A percentile compares a stretch with the other conserved stretches of the same genome.
Conservation (phyloP, 2,888 invertebrate genomes). For the Cotesia congregata region DNA sequence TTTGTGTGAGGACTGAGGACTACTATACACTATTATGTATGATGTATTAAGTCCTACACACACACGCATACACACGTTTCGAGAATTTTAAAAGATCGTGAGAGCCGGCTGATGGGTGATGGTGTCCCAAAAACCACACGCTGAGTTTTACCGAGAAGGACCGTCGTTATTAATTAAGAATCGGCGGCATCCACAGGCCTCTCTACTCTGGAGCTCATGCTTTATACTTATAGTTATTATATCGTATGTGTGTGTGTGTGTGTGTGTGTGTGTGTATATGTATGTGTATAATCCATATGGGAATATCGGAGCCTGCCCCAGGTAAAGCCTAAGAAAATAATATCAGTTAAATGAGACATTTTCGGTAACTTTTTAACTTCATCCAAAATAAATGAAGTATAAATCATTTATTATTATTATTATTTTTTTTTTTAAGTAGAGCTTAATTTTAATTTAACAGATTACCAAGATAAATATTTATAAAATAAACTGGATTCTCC, state of each 20-base stretch:
- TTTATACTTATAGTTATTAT: background rate
- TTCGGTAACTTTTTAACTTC: background rate
- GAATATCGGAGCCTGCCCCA: background rate
- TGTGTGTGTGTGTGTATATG: constrained; percentile 42
- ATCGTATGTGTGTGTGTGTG: constrained; percentile 26
- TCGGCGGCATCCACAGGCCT: constrained; percentile 44
- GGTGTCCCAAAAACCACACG: constrained; percentile 52
- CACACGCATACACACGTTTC: background rate
- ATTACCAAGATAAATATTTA: background rate
- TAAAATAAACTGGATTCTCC: background rate
- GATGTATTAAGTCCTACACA: background rate
- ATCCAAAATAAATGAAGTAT: background rate
- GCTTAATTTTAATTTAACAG: background rate
- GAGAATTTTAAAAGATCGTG: constrained; percentile 36
- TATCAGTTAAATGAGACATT: background rate
- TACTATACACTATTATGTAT: background rate
- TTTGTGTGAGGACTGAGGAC: background rate
- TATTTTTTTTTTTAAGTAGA: background rate
- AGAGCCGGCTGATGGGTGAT: constrained; percentile 36
- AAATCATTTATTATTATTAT: background rate
- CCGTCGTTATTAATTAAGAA: constrained; percentile 59
- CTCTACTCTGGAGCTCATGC: constrained; percentile 40
- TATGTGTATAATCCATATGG: background rate
- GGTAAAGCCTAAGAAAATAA: constrained; percentile 13
- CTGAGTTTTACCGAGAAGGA: constrained; percentile 58